Percentiles rank a stretch among this genome's conserved stretches.
Evolutionary conservation across 2,797 vertebrate species (phyloP).

Genomic region (Emydoidea blandingii): DNA sequence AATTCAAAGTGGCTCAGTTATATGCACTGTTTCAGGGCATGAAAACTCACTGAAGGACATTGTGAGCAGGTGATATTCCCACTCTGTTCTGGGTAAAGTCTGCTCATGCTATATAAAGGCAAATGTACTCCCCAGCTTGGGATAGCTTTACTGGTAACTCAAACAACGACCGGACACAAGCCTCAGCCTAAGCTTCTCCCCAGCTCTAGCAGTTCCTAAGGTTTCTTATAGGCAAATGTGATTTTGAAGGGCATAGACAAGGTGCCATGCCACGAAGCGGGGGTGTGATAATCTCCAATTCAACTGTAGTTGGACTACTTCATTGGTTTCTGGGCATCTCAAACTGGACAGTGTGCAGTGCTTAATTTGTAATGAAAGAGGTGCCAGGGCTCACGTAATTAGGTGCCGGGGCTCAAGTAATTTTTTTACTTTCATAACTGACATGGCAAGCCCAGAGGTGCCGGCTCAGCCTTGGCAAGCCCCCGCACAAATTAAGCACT

Average conservation of each 20-base stretch:
- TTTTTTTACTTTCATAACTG: too few relatives aligned
- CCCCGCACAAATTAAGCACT: too few relatives aligned
- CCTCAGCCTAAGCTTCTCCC: not conserved
- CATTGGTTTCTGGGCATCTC: not conserved
- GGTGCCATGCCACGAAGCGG: fast-evolving
- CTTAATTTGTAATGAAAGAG: too few relatives aligned
- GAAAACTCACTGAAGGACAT: not conserved
- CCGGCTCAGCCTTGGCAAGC: too few relatives aligned
- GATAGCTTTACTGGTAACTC: too few relatives aligned
- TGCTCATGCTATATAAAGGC: not conserved
- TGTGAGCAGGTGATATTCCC: not conserved
- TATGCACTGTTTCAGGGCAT: not conserved
- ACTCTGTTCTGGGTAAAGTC: too few relatives aligned
- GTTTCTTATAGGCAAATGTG: not conserved
- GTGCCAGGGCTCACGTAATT: too few relatives aligned
- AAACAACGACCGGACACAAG: too few relatives aligned
- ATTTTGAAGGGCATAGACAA: not conserved
- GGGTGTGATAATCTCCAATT: not conserved
- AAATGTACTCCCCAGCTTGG: not conserved
- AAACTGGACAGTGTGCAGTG: not conserved
- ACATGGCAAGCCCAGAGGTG: too few relatives aligned
- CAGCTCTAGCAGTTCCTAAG: not conserved
- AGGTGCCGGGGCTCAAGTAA: too few relatives aligned
- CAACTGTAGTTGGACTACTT: fast-evolving
- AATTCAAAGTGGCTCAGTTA: not conserved